phyloP scores from a whole-genome alignment of 2,888 invertebrate genomes.

The Eumacrocentrus americanus region DNA sequence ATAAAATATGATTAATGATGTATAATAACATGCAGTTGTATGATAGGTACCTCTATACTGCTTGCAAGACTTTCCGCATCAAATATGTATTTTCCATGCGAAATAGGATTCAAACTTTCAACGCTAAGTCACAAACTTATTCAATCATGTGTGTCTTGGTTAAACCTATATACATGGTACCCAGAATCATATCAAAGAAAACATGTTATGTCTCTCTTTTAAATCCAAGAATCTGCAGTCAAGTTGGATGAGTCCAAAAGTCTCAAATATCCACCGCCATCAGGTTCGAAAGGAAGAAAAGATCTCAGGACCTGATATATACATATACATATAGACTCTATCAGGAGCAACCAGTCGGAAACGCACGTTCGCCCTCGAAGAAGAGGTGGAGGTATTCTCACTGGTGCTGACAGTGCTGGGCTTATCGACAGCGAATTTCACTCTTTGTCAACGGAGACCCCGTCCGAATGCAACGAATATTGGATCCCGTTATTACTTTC shows the following conservation, averaged over 20 bases:
- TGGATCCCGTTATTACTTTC: slow-evolving; percentile 59
- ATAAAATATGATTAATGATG: slow-evolving; percentile 1
- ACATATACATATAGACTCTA: background rate
- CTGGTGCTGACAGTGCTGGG: slow-evolving; percentile 55
- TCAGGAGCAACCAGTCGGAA: background rate
- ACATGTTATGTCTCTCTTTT: background rate
- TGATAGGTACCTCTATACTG: no score
- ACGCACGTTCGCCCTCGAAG: background rate
- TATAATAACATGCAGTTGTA: no score
- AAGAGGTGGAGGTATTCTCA: slow-evolving; percentile 28
- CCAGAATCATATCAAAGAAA: background rate
- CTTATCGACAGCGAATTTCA: slow-evolving; percentile 53
- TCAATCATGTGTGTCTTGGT: background rate
- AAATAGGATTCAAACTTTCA: no score
- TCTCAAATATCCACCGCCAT: background rate
- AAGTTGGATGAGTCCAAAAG: no score
- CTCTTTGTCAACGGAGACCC: slow-evolving; percentile 52
- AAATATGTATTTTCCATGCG: no score
- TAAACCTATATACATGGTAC: background rate
- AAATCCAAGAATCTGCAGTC: background rate
- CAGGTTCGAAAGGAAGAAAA: background rate
- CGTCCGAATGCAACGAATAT: slow-evolving; percentile 57
- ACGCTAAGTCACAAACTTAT: background rate
- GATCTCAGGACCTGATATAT: no score
- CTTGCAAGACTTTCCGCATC: no score